These are phyloP conservation scores for Leptogaster cylindrica DNA, from an alignment of 2,888 invertebrate genomes.

Conservation along the genomic window DNA sequence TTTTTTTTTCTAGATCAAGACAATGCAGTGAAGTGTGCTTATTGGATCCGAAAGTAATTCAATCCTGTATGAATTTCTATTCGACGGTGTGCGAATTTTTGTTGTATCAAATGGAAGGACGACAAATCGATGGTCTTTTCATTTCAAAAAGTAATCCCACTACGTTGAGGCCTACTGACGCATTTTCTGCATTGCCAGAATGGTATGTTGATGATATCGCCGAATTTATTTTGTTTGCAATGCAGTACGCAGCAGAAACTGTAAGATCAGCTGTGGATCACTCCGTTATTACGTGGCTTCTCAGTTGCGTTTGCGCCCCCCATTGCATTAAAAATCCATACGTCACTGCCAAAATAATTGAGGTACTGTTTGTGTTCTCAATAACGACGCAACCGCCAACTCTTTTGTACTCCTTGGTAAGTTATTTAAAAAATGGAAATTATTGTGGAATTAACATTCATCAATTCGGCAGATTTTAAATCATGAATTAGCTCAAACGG, in stretches of 20 bases:
- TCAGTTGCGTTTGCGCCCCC: conserved; percentile 88
- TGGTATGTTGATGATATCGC: conserved; percentile 98
- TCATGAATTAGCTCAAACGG: conserved; percentile 81
- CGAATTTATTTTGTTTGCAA: conserved; percentile 90
- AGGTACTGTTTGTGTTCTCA: conserved; percentile 83
- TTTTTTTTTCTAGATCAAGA: conserved; percentile 70
- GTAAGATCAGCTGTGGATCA: conserved; percentile 80
- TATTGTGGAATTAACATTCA: no score
- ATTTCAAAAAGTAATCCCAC: conserved; percentile 66
- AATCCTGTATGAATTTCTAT: conserved; percentile 86
- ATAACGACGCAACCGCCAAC: conserved; percentile 68
- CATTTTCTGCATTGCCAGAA: conserved; percentile 92
- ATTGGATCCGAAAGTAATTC: conserved; percentile 82
- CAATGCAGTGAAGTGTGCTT: conserved; percentile 90
- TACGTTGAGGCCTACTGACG: conserved; percentile 69
- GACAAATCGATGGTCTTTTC: conserved; percentile 62
- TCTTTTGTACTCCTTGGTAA: conserved; percentile 55
- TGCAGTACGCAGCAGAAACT: conserved; percentile 80
- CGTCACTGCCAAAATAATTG: conserved; percentile 93
- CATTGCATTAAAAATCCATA: conserved; percentile 95
- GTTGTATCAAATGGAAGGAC: conserved; percentile 68
- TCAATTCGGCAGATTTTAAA: conserved; percentile 79
- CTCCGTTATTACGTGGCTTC: conserved; percentile 84
- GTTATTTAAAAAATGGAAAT: conserved; percentile 39
- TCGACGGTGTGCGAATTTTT: conserved; percentile 83